Evolutionary conservation across 2,797 vertebrate species (phyloP).

Genomic region (Myiotriccus ornatus): DNA sequence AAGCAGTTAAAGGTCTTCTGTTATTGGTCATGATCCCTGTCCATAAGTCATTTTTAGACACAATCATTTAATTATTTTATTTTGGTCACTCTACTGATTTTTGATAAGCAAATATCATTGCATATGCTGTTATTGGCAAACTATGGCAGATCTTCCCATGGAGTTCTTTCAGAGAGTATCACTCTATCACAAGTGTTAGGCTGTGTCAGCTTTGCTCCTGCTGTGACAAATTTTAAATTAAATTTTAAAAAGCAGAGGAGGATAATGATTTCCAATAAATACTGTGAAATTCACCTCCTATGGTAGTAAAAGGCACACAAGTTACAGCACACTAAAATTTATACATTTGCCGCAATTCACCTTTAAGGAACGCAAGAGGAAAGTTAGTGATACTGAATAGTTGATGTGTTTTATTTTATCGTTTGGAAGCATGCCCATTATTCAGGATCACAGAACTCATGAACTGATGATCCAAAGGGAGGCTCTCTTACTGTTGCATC

Average conservation of each 20-base stretch:
- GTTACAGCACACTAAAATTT: background rate
- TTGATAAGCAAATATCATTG: background rate
- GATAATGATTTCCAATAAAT: slow-evolving; percentile 26
- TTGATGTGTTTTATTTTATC: slow-evolving; percentile 7
- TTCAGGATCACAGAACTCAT: background rate
- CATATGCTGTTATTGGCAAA: background rate
- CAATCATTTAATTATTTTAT: background rate
- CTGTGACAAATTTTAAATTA: slow-evolving; percentile 35
- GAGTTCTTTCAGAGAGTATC: background rate
- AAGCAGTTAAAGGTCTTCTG: background rate
- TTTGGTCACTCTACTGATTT: background rate
- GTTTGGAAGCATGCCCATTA: background rate
- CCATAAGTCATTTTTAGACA: background rate
- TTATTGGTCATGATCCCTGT: background rate
- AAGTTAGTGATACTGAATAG: slow-evolving; percentile 9
- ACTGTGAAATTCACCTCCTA: background rate
- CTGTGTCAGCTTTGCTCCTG: background rate
- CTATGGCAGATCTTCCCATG: background rate
- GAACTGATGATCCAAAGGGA: background rate
- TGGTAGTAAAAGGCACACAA: slow-evolving; percentile 6
- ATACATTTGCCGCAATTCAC: background rate
- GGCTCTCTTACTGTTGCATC: slow-evolving; percentile 31
- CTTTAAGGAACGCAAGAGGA: background rate
- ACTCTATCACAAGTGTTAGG: background rate
- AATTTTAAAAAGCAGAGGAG: background rate